phyloP scores from a whole-genome alignment of 2,888 invertebrate species.

The Glaucopsyche alexis region DNA sequence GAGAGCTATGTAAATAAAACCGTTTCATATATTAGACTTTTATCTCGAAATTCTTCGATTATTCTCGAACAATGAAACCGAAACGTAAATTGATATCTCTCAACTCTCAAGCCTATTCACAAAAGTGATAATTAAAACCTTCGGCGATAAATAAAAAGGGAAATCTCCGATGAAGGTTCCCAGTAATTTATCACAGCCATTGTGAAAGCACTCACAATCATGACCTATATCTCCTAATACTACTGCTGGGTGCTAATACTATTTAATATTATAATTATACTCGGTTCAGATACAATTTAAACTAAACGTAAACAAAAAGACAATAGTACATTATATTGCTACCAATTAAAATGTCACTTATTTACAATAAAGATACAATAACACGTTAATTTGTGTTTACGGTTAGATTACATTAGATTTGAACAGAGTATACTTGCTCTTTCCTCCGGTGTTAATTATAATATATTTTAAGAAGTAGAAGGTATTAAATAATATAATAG shows the following conservation, averaged over 20 bases:
- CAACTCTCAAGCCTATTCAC: constrained; percentile 2
- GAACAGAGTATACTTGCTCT: too few relatives aligned
- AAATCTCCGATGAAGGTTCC: constrained; percentile 31
- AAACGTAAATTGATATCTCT: constrained; percentile 7
- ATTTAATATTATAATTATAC: too few relatives aligned
- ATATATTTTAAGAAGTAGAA: too few relatives aligned
- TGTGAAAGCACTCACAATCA: constrained; percentile 35
- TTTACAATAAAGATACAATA: too few relatives aligned
- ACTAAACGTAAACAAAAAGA: too few relatives aligned
- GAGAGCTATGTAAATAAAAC: background rate
- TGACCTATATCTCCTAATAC: constrained; percentile 33
- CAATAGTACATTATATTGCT: too few relatives aligned
- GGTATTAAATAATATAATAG: too few relatives aligned
- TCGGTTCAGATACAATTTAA: too few relatives aligned
- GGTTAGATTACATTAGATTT: too few relatives aligned
- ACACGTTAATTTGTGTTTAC: too few relatives aligned
- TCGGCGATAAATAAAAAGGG: background rate
- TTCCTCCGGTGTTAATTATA: too few relatives aligned
- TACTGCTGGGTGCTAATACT: constrained; percentile 27
- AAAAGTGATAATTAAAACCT: constrained; percentile 20
- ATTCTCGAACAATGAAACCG: background rate
- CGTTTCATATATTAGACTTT: background rate
- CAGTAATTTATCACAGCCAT: constrained; percentile 38
- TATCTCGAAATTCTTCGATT: constrained; percentile 2
- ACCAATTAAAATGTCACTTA: too few relatives aligned